Base-by-base conservation (phyloP, 1,140 invertebrate species). In the Leptonema lineaticorne region DNA sequence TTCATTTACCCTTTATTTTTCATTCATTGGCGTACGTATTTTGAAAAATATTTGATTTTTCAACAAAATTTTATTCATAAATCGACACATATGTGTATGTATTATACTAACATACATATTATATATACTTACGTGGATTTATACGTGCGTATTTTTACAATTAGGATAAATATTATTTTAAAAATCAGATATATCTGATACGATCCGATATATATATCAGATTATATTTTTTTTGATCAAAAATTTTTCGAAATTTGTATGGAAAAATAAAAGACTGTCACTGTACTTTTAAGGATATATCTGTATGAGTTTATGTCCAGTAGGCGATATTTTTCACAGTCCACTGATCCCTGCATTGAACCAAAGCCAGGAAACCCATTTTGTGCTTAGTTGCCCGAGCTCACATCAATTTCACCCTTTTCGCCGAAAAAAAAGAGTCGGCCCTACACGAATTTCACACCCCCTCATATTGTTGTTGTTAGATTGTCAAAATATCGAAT, bases 401-500 rank as follows among this genome's bases (percentile, higher is more conserved):
- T 37, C 50, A 50, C 50, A 26, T 63, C 62, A 63, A 60, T 45
- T 59, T 46, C 33, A 62, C 63, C 63, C 62, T 57, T 59, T 67
- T 64, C 37, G 27, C 64, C 48, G 27, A 24, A 24, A 41, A 6
- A n/a, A n/a, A n/a, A n/a, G n/a, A n/a, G n/a, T n/a, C 20, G 46
- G 62, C 57, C 60, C 60, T 28, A 68, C 59, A 53, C 50, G 65
- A 56, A 11, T 68, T 71, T 71, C 67, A 71, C 70, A 56, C 70
- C 70, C 66, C 70, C 67, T 62, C 50, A 65, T 71, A n/a, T n/a
- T n/a, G n/a, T n/a, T n/a, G n/a, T n/a, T 71, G 69, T 62, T 53
- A 63, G 66, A 66, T 71, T 71, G 66, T 71, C 70, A 68, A 66
- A 71, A 71, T 71, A 71, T 71, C 70, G 50, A 53, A 71, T 69